A percentile compares a stretch with the other conserved stretches of the same genome.
These are phyloP conservation scores for Pyrocephalus nanus DNA, from an alignment of 2,797 vertebrate genomes.

Conservation along the genomic window DNA sequence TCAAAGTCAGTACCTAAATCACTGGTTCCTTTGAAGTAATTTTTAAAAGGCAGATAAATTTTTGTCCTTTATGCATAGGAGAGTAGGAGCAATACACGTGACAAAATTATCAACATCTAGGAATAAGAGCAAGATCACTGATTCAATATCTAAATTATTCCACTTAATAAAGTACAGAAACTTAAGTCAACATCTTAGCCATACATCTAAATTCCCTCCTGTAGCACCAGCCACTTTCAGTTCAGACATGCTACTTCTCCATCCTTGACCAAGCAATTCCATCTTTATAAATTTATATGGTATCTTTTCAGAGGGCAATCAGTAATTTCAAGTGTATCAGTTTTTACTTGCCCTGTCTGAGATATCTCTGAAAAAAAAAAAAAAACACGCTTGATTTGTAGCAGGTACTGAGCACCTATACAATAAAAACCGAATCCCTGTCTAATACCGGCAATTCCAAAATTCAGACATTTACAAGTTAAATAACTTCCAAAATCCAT, in stretches of 20 bases:
- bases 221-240: not conserved
- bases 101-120: not conserved
- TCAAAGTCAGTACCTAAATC: not conserved
- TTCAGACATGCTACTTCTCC: not conserved
- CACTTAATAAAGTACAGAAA: not conserved
- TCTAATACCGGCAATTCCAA: not conserved
- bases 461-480: not conserved
- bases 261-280: not conserved
- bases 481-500: not conserved
- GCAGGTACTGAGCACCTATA: not conserved
- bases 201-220: not conserved
- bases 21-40: not conserved
- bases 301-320: not conserved
- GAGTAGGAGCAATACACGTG: not conserved
- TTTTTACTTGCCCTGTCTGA: not conserved
- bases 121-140: not conserved
- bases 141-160: not conserved
- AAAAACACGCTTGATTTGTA: accelerated
- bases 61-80: not conserved
- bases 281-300: not conserved
- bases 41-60: not conserved
- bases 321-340: not conserved
- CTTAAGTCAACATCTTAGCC: not conserved
- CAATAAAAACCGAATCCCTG: not conserved
- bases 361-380: not conserved